These are phyloP conservation scores for Myioborus melanocephalus DNA, from an alignment of 2,797 vertebrate genomes.

Conservation along the genomic window DNA sequence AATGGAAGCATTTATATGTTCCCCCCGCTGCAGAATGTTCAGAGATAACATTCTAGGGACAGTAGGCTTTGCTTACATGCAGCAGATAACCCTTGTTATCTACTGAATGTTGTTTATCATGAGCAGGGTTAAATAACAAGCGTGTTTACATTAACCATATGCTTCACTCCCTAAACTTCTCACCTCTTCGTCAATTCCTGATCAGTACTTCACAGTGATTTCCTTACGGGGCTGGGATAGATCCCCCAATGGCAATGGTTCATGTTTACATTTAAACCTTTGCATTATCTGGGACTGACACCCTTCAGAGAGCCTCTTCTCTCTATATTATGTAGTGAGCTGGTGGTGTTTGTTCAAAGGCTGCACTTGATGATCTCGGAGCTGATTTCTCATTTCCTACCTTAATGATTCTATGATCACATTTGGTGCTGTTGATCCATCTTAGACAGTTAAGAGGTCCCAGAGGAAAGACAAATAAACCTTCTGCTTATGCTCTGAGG, in stretches of 20 bases:
- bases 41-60: not conserved
- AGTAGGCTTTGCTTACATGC: not conserved
- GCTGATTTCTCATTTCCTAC: not conserved
- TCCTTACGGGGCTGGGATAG: not conserved
- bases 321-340: rapidly evolving
- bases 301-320: not conserved
- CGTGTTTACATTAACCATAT: not conserved
- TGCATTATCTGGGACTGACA: not conserved
- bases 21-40: not conserved
- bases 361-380: not conserved
- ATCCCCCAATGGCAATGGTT: not conserved
- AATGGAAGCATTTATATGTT: not conserved
- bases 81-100: not conserved
- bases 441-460: not conserved
- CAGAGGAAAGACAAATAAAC: not conserved
- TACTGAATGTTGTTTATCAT: not conserved
- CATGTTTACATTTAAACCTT: not conserved
- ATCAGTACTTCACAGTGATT: not conserved
- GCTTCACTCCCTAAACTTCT: not conserved
- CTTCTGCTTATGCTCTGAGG: not conserved
- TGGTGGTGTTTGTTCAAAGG: not conserved
- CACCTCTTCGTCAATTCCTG: not conserved
- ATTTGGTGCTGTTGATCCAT: not conserved
- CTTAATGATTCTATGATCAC: not conserved
- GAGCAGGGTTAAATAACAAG: not conserved